phyloP scores from a whole-genome alignment of 1,140 invertebrate species.

The Brachionus calyciflorus region DNA sequence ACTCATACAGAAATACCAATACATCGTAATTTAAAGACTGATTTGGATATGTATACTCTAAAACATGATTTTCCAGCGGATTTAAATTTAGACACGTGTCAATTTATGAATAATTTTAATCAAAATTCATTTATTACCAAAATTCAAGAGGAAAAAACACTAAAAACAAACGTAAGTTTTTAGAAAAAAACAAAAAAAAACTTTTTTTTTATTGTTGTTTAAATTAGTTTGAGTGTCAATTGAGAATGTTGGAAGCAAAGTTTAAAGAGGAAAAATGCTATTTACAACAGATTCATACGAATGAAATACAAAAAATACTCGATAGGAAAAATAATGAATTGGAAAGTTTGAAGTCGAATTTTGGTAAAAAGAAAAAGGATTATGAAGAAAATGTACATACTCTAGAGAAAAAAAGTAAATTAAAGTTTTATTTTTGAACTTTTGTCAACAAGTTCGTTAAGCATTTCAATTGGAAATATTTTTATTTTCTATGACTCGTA shows the following conservation, averaged over 20 bases:
- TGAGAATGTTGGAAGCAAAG: constrained; percentile 58
- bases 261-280: constrained; percentile 60
- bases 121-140: constrained; percentile 12
- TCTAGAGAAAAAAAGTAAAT: constrained; percentile 57
- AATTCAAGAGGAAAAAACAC: constrained; percentile 16
- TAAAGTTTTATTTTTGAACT: not conserved
- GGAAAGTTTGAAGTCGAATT: constrained; percentile 57
- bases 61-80: not conserved
- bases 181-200: no score
- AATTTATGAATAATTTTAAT: constrained; percentile 1
- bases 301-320: constrained; percentile 58
- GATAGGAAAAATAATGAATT: constrained; percentile 60
- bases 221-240: constrained; percentile 55
- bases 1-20: not conserved
- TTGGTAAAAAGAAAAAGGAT: constrained; percentile 55
- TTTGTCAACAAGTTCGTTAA: constrained; percentile 26
- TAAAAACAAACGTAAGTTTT: not conserved
- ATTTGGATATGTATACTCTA: not conserved
- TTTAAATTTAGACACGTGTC: no score
- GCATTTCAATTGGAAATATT: no score
- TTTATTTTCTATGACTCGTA: no score
- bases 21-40: not conserved
- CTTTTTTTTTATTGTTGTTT: constrained; percentile 48
- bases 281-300: constrained; percentile 59
- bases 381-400: constrained; percentile 56